Base-by-base conservation (phyloP, 2,113 vertebrate species). In the Eretmodus cyanostictus region DNA sequence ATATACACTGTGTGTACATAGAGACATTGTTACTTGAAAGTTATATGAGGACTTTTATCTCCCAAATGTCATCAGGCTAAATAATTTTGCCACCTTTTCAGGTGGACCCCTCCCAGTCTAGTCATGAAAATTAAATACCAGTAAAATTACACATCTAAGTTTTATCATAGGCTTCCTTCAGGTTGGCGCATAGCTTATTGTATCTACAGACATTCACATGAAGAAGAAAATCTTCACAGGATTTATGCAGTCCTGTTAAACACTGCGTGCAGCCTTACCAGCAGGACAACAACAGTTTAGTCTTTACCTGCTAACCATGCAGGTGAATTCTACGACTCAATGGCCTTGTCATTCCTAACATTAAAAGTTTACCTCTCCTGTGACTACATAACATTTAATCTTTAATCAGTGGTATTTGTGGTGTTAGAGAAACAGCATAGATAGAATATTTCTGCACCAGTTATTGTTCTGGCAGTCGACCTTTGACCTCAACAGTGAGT, bases 241-340 rank as follows among this genome's bases (percentile, higher is more conserved):
- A 66, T 66, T 66, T 66, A 38, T 66, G 61, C 19, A 61, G 57
- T 34, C 57, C 57, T 61, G 59, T 34, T 63, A 63, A 19, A 4
- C 59, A 10, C 59, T 63, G 29, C 9, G 2, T 19, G 59, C 29
- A 68, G 19, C 61, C 61, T 38, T 13, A 68, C 34, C 81, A 88
- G 89, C 89, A 84, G 38, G 86, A 55, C 54, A 1, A 2, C 85
- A 12, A 6, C 89, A 19, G 71, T 49, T 78, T 73, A 87, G 19
- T 47, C 87, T 73, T 51, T 87, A 87, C 4, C 87, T 78, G 93
- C 91, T 96, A 94, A 91, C 87, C 49, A 10, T 9, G 34, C 92
- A 84, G 17, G 55, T 85, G 89, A 93, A 93, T 88, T 80, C 40
- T 24, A 27, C 79, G 2, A 13, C 16, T 59, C 76, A 24, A 6